phyloP scores from a whole-genome alignment of 2,797 vertebrate species.

The Aphelocoma californica region DNA sequence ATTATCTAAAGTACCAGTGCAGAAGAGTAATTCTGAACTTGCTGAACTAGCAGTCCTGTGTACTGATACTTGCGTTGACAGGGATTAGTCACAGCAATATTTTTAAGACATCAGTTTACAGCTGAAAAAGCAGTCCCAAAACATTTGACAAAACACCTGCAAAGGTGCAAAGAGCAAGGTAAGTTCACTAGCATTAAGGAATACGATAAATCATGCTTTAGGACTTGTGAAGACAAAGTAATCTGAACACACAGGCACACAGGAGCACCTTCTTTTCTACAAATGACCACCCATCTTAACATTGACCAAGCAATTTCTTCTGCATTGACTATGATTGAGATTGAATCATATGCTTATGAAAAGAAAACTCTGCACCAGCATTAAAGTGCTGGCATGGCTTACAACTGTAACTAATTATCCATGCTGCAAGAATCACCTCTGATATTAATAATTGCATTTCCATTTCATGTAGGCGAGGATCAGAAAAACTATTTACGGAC shows the following conservation, averaged over 20 bases:
- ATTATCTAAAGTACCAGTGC: not conserved
- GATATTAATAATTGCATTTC: not conserved
- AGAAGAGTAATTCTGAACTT: not conserved
- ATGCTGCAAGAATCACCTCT: not conserved
- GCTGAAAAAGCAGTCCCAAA: not conserved
- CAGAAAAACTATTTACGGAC: not conserved
- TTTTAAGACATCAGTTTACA: not conserved
- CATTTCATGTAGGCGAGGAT: not conserved
- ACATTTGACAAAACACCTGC: not conserved
- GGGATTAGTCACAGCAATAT: not conserved
- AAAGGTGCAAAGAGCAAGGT: not conserved
- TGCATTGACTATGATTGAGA: not conserved
- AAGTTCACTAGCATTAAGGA: not conserved
- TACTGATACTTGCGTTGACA: not conserved
- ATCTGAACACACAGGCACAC: not conserved
- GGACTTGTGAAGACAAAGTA: not conserved
- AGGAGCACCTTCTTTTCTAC: not conserved
- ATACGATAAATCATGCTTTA: not conserved
- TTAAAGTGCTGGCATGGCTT: not conserved
- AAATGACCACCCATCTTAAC: not conserved
- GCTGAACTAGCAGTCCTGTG: not conserved
- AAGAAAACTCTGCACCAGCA: not conserved
- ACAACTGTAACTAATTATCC: not conserved
- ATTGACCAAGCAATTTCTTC: not conserved
- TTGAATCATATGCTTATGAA: not conserved